These are phyloP conservation scores for Grallaria varia DNA, from an alignment of 2,113 vertebrate species.

Conservation along the genomic window DNA sequence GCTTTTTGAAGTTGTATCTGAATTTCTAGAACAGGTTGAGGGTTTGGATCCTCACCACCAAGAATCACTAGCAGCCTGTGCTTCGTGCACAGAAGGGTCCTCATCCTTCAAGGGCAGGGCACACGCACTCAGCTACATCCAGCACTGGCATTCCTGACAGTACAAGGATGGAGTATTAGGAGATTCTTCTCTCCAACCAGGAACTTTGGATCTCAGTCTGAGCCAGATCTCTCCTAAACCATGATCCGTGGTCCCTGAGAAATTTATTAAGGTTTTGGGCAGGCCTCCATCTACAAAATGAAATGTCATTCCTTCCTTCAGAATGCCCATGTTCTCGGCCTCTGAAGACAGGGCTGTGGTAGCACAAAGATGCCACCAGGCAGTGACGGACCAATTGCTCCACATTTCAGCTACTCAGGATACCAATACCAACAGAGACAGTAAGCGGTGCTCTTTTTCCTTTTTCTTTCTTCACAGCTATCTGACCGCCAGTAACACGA, in stretches of 20 bases:
- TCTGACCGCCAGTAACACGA: not conserved
- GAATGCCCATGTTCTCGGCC: not conserved
- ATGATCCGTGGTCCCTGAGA: not conserved
- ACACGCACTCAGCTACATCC: not conserved
- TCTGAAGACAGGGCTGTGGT: not conserved
- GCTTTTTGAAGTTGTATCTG: not conserved
- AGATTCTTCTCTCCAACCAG: not conserved
- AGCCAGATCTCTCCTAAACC: not conserved
- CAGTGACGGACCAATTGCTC: not conserved
- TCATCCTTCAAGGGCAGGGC: not conserved
- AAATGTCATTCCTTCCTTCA: not conserved
- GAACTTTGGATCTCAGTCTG: not conserved
- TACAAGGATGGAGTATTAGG: not conserved
- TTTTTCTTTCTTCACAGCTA: not conserved
- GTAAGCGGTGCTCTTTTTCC: not conserved
- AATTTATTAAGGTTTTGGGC: not conserved
- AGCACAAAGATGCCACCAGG: not conserved
- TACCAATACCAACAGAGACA: not conserved
- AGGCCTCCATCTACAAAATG: fast-evolving
- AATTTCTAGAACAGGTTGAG: not conserved
- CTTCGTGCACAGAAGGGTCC: not conserved
- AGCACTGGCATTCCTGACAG: not conserved
- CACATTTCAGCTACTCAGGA: not conserved
- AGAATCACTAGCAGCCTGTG: not conserved
- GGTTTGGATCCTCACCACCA: not conserved